phyloP scores from a whole-genome alignment of 2,113 vertebrate species.

The Anguilla rostrata region DNA sequence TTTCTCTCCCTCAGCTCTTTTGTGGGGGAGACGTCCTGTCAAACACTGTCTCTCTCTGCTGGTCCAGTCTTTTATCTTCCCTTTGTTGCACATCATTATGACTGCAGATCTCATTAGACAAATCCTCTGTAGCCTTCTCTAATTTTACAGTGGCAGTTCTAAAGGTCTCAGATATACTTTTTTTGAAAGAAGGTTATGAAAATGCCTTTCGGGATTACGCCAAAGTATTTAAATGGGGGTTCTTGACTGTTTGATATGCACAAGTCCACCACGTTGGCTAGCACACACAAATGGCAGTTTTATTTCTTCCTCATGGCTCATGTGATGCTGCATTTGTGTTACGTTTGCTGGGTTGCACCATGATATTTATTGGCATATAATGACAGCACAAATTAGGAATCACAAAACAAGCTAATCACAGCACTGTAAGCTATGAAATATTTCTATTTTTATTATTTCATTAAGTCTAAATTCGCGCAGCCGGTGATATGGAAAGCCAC shows the following conservation, averaged over 20 bases:
- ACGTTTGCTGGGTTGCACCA: background rate
- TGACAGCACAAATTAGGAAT: background rate
- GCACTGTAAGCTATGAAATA: background rate
- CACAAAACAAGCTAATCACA: background rate
- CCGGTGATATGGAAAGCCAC: background rate
- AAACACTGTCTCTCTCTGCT: background rate
- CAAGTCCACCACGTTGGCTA: background rate
- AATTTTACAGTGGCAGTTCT: slow-evolving; percentile 43
- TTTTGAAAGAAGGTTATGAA: slow-evolving; percentile 22
- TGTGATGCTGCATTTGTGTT: background rate
- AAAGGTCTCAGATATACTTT: slow-evolving; percentile 34
- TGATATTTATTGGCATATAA: background rate
- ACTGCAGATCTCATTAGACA: slow-evolving; percentile 37
- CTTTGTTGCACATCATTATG: slow-evolving; percentile 39
- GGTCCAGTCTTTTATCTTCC: slow-evolving; percentile 22
- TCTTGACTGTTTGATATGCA: background rate
- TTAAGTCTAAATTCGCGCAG: background rate
- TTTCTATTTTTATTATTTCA: background rate
- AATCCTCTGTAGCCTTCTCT: slow-evolving; percentile 31
- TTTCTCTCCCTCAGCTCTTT: background rate
- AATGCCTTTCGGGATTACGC: slow-evolving; percentile 21
- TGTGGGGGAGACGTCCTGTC: slow-evolving; percentile 9
- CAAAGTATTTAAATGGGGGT: background rate
- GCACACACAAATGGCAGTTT: background rate
- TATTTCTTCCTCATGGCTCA: background rate